phyloP scores from a whole-genome alignment of 2,888 invertebrate species.

The Beris morrisii region DNA sequence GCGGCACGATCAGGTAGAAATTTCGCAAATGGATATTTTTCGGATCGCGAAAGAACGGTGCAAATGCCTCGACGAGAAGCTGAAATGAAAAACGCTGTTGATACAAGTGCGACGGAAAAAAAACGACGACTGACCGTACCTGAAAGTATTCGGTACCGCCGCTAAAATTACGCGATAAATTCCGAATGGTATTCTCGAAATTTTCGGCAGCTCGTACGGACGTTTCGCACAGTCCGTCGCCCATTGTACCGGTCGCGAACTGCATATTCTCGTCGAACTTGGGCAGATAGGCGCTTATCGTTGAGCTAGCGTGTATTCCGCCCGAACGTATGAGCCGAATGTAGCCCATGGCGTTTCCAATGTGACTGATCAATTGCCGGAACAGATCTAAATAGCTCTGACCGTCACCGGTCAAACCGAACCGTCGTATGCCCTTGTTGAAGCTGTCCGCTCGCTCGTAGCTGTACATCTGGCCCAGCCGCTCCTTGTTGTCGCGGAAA shows the following conservation, averaged over 20 bases:
- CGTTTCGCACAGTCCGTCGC: slow-evolving; percentile 62
- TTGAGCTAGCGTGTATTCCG: slow-evolving; percentile 87
- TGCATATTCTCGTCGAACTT: slow-evolving; percentile 66
- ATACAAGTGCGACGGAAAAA: not conserved
- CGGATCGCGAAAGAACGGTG: slow-evolving; percentile 81
- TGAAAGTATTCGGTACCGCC: slow-evolving; percentile 88
- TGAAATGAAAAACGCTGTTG: slow-evolving; percentile 44
- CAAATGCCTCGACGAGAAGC: slow-evolving; percentile 90
- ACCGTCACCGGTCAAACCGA: slow-evolving; percentile 81
- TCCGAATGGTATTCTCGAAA: slow-evolving; percentile 76
- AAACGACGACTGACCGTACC: slow-evolving; percentile 47
- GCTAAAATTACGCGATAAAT: slow-evolving; percentile 79
- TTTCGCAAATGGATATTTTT: slow-evolving; percentile 87
- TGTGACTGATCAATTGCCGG: slow-evolving; percentile 87
- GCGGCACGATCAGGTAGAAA: slow-evolving; percentile 92
- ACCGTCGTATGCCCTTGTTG: slow-evolving; percentile 83
- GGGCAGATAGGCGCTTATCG: slow-evolving; percentile 87
- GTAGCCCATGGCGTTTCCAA: slow-evolving; percentile 97
- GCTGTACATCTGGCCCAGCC: slow-evolving; percentile 68
- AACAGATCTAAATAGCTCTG: slow-evolving; percentile 92
- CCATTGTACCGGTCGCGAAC: slow-evolving; percentile 66
- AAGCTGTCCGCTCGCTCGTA: slow-evolving; percentile 93
- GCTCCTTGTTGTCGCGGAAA: slow-evolving; percentile 74
- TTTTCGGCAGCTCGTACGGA: slow-evolving; percentile 69
- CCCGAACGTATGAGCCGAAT: slow-evolving; percentile 93